Evolutionary conservation across 2,888 invertebrate species (phyloP).

Genomic region (Tipula lateralis): DNA sequence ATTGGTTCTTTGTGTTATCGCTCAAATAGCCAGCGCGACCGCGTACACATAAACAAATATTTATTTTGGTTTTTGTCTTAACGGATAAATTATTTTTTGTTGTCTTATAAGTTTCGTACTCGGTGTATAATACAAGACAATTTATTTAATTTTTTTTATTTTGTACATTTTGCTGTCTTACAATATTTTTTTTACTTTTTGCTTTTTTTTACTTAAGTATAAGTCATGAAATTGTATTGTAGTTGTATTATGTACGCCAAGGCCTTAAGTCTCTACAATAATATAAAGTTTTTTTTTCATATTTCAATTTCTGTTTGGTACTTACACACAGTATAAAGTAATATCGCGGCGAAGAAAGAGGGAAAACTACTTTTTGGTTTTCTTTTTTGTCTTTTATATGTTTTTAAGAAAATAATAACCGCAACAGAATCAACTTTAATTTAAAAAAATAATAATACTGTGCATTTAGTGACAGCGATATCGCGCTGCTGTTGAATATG

Average conservation of each 20-base stretch:
- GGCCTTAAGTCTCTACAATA: slow-evolving; percentile 25
- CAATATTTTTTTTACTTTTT: neutral
- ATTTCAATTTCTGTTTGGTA: slow-evolving; percentile 27
- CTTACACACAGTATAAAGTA: neutral
- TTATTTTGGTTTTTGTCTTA: neutral
- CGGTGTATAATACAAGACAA: neutral
- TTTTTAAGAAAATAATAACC: slow-evolving; percentile 7
- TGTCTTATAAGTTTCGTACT: neutral
- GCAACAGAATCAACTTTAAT: slow-evolving; percentile 21
- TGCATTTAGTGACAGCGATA: slow-evolving; percentile 27
- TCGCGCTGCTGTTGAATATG: slow-evolving; percentile 19
- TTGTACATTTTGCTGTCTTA: neutral
- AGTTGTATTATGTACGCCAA: slow-evolving; percentile 24
- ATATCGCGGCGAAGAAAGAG: slow-evolving; percentile 3
- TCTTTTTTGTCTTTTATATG: neutral
- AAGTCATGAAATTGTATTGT: neutral
- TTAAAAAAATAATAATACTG: neutral
- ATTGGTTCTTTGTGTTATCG: slow-evolving; percentile 19
- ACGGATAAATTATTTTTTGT: neutral
- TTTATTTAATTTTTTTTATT: neutral
- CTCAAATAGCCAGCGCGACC: neutral
- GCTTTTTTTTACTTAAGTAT: neutral
- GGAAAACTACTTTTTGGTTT: slow-evolving; percentile 27
- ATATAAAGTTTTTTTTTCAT: neutral
- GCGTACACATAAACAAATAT: neutral